phyloP scores from a whole-genome alignment of 2,797 vertebrate genomes.

The Poecile montanus region DNA sequence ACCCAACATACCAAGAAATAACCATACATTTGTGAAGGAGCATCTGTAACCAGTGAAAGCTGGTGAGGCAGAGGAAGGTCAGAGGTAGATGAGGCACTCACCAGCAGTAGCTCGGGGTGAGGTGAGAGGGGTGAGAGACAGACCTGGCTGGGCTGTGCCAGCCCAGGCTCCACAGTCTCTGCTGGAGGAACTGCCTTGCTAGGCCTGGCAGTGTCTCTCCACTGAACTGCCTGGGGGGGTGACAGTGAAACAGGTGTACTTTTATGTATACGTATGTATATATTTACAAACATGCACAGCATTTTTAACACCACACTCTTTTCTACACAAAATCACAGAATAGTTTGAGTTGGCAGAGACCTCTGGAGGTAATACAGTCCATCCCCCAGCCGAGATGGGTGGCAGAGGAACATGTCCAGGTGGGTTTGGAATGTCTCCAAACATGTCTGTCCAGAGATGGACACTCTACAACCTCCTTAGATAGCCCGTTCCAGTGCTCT shows the following conservation, averaged over 20 bases:
- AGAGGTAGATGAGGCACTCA: background rate
- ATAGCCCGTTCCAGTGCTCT: background rate
- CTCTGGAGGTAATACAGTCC: background rate
- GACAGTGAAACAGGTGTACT: background rate
- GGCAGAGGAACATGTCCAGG: background rate
- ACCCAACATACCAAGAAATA: background rate
- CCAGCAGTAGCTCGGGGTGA: background rate
- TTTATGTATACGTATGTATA: accelerated
- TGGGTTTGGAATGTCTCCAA: background rate
- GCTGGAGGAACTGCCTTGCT: background rate
- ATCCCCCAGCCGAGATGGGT: no score
- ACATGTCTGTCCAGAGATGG: background rate
- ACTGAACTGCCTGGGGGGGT: accelerated
- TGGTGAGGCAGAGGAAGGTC: accelerated
- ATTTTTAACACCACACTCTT: background rate
- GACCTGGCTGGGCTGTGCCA: background rate
- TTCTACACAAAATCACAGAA: background rate
- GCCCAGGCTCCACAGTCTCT: background rate
- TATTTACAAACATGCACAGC: accelerated
- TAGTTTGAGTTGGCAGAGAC: background rate
- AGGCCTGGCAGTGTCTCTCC: background rate
- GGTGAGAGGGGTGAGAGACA: background rate
- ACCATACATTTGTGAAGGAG: background rate
- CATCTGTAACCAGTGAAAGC: background rate
- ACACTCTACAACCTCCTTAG: background rate